A percentile compares a stretch with the other conserved stretches of the same genome.
Evolutionary conservation across 2,797 vertebrate genomes (phyloP).

Genomic region (Neomorphus geoffroyi): DNA sequence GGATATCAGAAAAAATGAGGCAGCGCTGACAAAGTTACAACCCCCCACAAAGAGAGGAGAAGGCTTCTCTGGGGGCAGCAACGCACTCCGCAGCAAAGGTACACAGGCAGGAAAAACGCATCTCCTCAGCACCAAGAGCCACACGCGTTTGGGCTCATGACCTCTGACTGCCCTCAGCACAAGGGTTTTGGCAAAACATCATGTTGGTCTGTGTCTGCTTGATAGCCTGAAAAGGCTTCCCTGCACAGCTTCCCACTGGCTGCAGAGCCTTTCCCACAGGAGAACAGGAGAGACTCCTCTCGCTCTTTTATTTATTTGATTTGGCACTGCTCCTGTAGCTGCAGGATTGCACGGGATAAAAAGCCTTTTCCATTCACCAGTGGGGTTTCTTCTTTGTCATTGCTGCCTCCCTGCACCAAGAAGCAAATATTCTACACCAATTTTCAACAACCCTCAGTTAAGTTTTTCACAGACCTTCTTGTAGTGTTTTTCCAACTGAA

Average conservation of each 20-base stretch:
- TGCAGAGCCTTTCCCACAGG: not conserved
- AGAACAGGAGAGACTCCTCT: not conserved
- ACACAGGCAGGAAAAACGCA: not conserved
- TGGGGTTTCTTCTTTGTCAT: not conserved
- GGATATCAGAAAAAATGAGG: not conserved
- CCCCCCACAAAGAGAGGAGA: not conserved
- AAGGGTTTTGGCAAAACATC: not conserved
- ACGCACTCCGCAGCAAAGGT: not conserved
- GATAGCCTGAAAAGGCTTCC: not conserved
- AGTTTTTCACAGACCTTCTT: not conserved
- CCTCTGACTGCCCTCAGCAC: not conserved
- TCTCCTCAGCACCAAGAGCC: not conserved
- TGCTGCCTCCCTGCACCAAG: not conserved
- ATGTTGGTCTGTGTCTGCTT: not conserved
- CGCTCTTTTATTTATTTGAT: not conserved
- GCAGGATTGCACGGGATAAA: not conserved
- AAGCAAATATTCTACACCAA: not conserved
- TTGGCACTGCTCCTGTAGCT: not conserved
- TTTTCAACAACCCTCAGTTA: not conserved
- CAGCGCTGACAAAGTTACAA: not conserved
- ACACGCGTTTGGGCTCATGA: fast-evolving
- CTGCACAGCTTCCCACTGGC: not conserved
- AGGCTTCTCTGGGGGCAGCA: not conserved
- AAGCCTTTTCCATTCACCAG: not conserved
- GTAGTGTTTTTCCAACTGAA: fast-evolving